Evolutionary conservation across 2,888 invertebrate genomes (phyloP), one percentile per base, ranked within the genome.

Genomic region (Synergus laeviventris): DNA sequence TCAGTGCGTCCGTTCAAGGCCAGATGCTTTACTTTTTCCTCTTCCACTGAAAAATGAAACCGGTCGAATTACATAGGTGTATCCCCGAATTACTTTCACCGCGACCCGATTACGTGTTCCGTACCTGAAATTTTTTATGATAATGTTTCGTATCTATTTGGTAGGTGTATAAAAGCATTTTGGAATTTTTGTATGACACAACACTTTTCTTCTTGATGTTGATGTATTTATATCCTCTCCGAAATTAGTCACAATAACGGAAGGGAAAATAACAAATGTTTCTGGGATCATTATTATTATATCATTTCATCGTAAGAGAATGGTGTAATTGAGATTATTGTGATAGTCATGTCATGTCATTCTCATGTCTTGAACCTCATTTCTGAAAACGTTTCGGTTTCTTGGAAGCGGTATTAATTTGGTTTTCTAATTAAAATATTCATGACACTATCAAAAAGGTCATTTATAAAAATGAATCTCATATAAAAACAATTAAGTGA

Each of bases 51-150:
- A 64, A 39, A 64, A 14, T 4, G 60, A 74, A 21, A 59, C 74
- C 74, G 31, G 70, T 31, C 45, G 24, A 70, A 49, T 49, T 70
- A 9, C 36, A 21, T 16, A 70, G 70, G 45, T 16, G 56, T 73
- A 74, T 45, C 36, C 24, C 75, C 75, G 81, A 75, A 79, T 81
- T 76, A 80, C 84, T 84, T 84, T 84, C 82, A 82, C 83, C 82
- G 70, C 78, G 81, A 77, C 76, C 79, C 62, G 59, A 75, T 83
- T 81, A 78, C 78, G 61, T 60, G 73, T 62, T 62, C 74, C 81
- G 81, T 76, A 74, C 81, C 79, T 79, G 80, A 76, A 75, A 78
- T 73, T 42, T 74, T 49, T 24, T 21, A 21, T 42, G 36, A 42
- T 74, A 11, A 36, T 12, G 42, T 74, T n/a, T 18, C 5, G n/a